A percentile compares a stretch with the other conserved stretches of the same genome.
Conservation (phyloP, 2,797 vertebrate genomes). For the Hydrolagus colliei region DNA sequence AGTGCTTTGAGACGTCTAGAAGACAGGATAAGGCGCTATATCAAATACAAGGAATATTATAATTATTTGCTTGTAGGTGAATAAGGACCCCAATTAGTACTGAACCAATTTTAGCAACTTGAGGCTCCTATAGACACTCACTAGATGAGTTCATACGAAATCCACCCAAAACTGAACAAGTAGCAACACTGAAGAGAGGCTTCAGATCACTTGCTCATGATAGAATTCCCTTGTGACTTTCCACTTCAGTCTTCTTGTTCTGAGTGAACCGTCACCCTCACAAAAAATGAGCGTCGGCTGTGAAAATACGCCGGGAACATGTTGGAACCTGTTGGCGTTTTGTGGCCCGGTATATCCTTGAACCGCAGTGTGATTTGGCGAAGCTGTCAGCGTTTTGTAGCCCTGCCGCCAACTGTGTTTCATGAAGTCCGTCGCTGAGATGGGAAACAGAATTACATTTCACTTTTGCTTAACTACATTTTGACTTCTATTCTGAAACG, state of each 20-base stretch:
- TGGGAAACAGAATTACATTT: not conserved
- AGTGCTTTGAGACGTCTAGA: too few relatives aligned
- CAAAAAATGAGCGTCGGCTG: not conserved
- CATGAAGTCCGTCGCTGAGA: not conserved
- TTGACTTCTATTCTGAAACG: not conserved
- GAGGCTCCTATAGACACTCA: too few relatives aligned
- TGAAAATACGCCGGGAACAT: not conserved
- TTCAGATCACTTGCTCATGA: not conserved
- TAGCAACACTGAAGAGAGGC: not conserved
- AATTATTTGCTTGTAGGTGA: too few relatives aligned
- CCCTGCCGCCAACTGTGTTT: not conserved
- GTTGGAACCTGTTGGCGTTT: not conserved
- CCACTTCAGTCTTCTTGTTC: not conserved
- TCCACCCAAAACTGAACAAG: not conserved
- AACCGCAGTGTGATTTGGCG: not conserved
- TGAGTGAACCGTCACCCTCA: not conserved
- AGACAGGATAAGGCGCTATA: too few relatives aligned
- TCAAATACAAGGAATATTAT: too few relatives aligned
- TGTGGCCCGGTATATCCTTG: not conserved
- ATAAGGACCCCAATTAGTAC: too few relatives aligned
- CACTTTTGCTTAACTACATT: not conserved
- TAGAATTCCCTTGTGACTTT: not conserved
- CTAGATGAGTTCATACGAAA: not conserved
- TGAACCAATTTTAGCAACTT: too few relatives aligned
- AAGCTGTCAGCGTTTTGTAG: not conserved